Percentiles rank a stretch among this genome's conserved stretches.
phyloP scores from a whole-genome alignment of 2,113 vertebrate genomes.

The Pitta sordida region DNA sequence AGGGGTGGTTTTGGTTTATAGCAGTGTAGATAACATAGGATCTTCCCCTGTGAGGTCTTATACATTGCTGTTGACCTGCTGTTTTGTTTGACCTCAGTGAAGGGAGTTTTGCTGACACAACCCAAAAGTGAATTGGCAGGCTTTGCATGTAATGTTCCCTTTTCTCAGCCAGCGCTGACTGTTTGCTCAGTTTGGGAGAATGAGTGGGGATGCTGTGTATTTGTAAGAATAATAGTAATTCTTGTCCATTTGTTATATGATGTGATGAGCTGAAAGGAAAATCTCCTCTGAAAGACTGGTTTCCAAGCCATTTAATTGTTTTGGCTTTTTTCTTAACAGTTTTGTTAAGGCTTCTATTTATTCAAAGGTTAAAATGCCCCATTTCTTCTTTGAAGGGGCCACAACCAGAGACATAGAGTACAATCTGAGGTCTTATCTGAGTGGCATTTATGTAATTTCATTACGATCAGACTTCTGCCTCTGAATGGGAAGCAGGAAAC shows the following conservation, averaged over 20 bases:
- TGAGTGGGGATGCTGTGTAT: neutral
- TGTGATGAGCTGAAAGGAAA: neutral
- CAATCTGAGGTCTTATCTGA: neutral
- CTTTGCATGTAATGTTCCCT: neutral
- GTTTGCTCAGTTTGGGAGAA: neutral
- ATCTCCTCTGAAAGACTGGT: neutral
- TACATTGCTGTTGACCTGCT: neutral
- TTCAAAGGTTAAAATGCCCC: neutral
- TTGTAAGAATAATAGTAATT: neutral
- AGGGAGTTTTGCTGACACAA: neutral
- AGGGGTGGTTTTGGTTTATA: neutral
- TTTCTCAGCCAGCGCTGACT: neutral
- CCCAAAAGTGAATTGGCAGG: neutral
- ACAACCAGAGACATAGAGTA: accelerated
- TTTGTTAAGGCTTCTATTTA: neutral
- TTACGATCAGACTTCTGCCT: neutral
- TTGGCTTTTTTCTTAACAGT: neutral
- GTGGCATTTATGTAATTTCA: neutral
- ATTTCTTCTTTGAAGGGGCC: neutral
- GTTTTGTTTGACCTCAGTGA: neutral
- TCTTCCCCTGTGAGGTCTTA: neutral
- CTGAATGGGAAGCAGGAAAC: neutral
- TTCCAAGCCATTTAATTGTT: neutral
- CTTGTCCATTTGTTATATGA: neutral
- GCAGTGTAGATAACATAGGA: accelerated